Base-by-base conservation (phyloP, 2,113 vertebrate species). In the Crotalus helleri region DNA sequence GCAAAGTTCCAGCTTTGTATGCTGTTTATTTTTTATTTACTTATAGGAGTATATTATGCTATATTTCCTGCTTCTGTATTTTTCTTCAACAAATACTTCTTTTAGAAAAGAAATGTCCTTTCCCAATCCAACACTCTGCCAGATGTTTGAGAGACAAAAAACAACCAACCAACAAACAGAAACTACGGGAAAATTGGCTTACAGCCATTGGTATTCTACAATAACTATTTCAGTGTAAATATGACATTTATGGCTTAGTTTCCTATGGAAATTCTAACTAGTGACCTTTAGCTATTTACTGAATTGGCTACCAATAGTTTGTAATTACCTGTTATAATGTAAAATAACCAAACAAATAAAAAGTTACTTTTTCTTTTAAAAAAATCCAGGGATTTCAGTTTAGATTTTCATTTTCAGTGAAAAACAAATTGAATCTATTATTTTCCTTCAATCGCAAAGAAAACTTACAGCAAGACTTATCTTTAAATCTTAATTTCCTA, bases 211-310 rank as follows among this genome's bases (percentile, higher is more conserved):
- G 90, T 93, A 95, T 17, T n/a, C 91, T 91, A 86, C 95, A 95
- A 95, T 0, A 85, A 91, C 93, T 96, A 96, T 88, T 94, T 21
- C 46, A 95, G 88, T 95, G 89, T 89, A 96, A 97, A 97, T 95
- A 91, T 94, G 94, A 94, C 92, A 96, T 97, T 97, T 96, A 92
- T 51, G 54, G 33, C 49, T 74, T 93, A 94, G 89, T 95, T 95
- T 93, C 91, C 89, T 93, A 58, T 53, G 88, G 19, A 91, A 96
- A 95, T 95, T 57, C 9, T 93, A 95, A 94, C 89, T 46, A 88
- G 93, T 96, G 90, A 96, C 87, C 89, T 96, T 96, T 94, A 93
- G 58, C 94, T 87, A 94, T 93, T 94, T 95, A 92, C 58, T 3
- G 4, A 93, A 24, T 61, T 87, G 85, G 85, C 39, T 90, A 87